phyloP scores from a whole-genome alignment of 2,888 invertebrate species.

The Nasonia oneida region DNA sequence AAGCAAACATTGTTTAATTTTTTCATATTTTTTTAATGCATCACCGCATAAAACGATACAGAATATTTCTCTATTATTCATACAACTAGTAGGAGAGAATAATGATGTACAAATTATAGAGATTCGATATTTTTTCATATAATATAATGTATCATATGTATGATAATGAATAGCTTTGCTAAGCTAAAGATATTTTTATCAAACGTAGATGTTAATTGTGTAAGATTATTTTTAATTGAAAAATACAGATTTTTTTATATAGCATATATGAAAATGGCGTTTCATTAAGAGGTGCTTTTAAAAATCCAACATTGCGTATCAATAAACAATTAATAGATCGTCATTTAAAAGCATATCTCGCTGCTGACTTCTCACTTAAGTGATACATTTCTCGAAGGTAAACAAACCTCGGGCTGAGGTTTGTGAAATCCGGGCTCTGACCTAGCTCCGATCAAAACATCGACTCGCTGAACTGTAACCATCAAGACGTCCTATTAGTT shows the following conservation, averaged over 20 bases:
- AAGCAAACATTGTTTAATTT: neutral
- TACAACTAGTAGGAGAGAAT: neutral
- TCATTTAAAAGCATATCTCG: constrained; percentile 20
- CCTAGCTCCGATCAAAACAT: constrained; percentile 22
- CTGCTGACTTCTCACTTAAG: constrained; percentile 9
- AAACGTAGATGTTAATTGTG: constrained; percentile 2
- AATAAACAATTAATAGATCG: neutral
- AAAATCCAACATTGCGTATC: neutral
- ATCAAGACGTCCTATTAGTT: neutral
- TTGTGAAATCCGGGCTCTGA: neutral
- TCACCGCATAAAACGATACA: neutral
- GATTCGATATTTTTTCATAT: constrained; percentile 37
- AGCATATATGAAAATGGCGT: neutral
- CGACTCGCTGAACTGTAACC: neutral
- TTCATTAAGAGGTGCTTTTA: neutral
- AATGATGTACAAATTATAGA: constrained; percentile 20
- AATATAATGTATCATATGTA: constrained; percentile 13
- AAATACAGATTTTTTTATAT: constrained; percentile 22
- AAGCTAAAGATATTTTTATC: constrained; percentile 39
- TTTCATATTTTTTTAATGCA: constrained; percentile 14
- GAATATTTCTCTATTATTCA: neutral
- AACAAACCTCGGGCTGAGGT: constrained; percentile 30
- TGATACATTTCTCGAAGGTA: constrained; percentile 36
- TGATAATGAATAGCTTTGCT: constrained; percentile 10
- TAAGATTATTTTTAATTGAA: constrained; percentile 28